Conservation (phyloP, 1,140 invertebrate genomes). For the Homalodisca vitripennis region DNA sequence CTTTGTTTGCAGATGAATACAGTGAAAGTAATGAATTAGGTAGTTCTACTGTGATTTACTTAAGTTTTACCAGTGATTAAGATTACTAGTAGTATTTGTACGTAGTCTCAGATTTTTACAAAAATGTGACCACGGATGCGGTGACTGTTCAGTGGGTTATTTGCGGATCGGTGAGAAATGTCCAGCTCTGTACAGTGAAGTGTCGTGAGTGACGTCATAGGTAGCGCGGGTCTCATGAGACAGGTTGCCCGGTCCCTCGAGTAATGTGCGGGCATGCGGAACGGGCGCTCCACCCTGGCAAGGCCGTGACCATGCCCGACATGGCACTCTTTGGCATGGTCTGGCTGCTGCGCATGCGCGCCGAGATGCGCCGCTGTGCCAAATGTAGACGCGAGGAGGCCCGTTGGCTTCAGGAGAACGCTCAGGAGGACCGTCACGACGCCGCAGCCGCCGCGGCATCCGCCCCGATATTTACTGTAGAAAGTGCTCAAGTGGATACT, state of each 20-base stretch:
- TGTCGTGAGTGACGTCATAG: background rate
- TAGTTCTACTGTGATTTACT: too few relatives aligned
- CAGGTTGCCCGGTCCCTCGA: slow-evolving; percentile 14
- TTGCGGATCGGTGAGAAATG: too few relatives aligned
- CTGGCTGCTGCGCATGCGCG: slow-evolving; percentile 73
- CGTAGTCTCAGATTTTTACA: too few relatives aligned
- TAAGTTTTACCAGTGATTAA: too few relatives aligned
- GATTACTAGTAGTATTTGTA: too few relatives aligned
- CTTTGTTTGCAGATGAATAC: too few relatives aligned
- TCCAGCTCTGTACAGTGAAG: too few relatives aligned
- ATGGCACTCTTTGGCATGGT: slow-evolving; percentile 85
- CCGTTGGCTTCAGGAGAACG: background rate
- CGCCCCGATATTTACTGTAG: slow-evolving; percentile 35
- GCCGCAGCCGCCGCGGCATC: slow-evolving; percentile 43
- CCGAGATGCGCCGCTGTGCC: slow-evolving; percentile 68
- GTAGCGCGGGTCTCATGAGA: background rate
- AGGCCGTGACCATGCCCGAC: slow-evolving; percentile 9
- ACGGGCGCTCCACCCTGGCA: background rate
- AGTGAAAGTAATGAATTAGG: too few relatives aligned
- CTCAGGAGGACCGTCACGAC: slow-evolving; percentile 46
- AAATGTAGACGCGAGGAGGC: slow-evolving; percentile 55
- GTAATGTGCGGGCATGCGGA: slow-evolving; percentile 33
- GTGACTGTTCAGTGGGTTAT: too few relatives aligned
- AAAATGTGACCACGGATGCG: too few relatives aligned
- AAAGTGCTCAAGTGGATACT: background rate